Percentiles rank a stretch among this genome's conserved stretches.
Conservation (phyloP, 1,140 invertebrate species). For the Drosophila trapezifrons region DNA sequence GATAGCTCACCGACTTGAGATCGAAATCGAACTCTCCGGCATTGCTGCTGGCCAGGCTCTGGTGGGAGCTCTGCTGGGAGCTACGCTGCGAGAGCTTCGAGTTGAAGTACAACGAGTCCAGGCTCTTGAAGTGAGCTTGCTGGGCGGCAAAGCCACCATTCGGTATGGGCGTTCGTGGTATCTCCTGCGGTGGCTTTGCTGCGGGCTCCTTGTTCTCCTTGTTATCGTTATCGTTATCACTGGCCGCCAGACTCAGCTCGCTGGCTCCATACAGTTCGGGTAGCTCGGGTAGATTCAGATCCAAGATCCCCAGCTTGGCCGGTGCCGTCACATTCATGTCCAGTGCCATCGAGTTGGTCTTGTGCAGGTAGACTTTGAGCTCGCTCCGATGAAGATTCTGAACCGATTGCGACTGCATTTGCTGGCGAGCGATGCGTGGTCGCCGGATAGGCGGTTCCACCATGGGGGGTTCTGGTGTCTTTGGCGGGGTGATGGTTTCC, state of each 20-base stretch:
- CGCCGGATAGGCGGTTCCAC: conserved; percentile 46
- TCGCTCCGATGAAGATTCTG: conserved; percentile 80
- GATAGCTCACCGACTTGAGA: conserved; percentile 81
- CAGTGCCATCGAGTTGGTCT: conserved; percentile 72
- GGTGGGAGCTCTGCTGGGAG: conserved; percentile 28
- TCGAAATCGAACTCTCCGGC: conserved; percentile 76
- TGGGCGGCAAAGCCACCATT: conserved; percentile 55
- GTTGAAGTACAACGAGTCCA: conserved; percentile 59
- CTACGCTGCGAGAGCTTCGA: conserved; percentile 23
- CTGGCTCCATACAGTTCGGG: conserved; percentile 72
- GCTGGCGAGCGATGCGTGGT: conserved; percentile 55
- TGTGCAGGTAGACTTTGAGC: conserved; percentile 74
- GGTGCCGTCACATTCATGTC: conserved; percentile 63
- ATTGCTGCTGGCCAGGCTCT: conserved; percentile 46
- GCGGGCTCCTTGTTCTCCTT: conserved; percentile 59
- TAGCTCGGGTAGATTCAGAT: conserved; percentile 66
- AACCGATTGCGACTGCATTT: conserved; percentile 73
- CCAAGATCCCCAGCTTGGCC: conserved; percentile 26
- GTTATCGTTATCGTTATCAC: conserved; percentile 32
- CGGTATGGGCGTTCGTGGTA: conserved; percentile 14
- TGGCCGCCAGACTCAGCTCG: conserved; percentile 61
- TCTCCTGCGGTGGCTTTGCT: not conserved
- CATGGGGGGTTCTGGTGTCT: not conserved
- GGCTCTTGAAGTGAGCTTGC: conserved; percentile 67
- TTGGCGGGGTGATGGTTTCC: conserved; percentile 3